A percentile compares a stretch with the other conserved stretches of the same genome.
Evolutionary conservation across 2,113 vertebrate species (phyloP).

Genomic region (Thalassarche chlororhynchos): DNA sequence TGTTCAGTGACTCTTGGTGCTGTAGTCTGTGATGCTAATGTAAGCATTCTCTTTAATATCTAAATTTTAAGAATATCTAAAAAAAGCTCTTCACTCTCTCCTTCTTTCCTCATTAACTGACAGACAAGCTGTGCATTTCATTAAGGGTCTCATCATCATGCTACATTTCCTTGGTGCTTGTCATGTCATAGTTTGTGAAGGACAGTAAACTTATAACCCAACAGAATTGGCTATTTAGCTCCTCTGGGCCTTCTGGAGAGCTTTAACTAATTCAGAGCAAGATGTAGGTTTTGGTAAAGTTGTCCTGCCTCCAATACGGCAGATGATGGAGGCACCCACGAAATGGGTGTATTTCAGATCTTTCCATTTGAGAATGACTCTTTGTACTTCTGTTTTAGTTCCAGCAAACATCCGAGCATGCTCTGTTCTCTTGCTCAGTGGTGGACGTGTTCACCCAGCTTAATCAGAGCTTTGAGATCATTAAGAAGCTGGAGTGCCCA

Average conservation of each 20-base stretch:
- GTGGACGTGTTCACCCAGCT: conserved; percentile 99
- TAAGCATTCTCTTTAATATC: background rate
- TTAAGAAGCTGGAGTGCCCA: conserved; percentile 96
- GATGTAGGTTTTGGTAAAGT: background rate
- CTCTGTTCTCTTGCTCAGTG: conserved; percentile 98
- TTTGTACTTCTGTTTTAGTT: conserved; percentile 77
- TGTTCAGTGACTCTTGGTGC: background rate
- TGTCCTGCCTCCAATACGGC: accelerated
- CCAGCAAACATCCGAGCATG: conserved; percentile 97
- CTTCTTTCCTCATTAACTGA: background rate
- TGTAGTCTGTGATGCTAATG: background rate
- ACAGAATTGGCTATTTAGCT: background rate
- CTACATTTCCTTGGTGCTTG: background rate
- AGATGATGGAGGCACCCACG: background rate
- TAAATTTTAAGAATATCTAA: background rate
- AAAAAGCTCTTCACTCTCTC: background rate
- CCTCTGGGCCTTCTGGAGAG: background rate
- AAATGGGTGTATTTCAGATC: background rate
- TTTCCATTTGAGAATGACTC: background rate
- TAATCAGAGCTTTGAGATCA: conserved; percentile 99
- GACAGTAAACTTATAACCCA: background rate
- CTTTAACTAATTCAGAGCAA: background rate
- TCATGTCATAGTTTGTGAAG: background rate
- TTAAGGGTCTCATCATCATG: background rate
- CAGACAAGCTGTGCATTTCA: background rate